phyloP scores from a whole-genome alignment of 2,888 invertebrate species.

The Anticlea derivata region DNA sequence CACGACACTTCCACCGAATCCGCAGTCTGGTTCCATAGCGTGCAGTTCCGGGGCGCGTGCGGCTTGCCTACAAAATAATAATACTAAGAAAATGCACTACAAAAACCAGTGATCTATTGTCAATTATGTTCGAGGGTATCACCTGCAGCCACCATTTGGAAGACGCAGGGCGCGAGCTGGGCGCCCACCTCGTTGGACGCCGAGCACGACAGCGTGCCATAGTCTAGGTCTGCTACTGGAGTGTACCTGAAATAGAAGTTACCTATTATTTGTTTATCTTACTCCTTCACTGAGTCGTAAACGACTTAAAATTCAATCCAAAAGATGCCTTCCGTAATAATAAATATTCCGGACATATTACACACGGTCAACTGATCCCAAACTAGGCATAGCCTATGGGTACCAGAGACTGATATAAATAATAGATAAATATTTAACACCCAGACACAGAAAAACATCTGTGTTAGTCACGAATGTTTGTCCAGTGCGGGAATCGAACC shows the following conservation, averaged over 20 bases:
- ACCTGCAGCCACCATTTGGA: constrained; percentile 96
- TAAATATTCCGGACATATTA: no score
- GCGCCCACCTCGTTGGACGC: constrained; percentile 93
- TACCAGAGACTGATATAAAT: no score
- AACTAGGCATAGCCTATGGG: no score
- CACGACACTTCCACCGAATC: constrained; percentile 93
- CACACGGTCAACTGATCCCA: no score
- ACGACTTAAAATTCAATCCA: no score
- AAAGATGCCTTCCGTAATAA: no score
- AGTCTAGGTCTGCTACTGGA: constrained; percentile 89
- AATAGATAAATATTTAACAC: no score
- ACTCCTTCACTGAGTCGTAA: not conserved
- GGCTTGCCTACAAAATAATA: constrained; percentile 87
- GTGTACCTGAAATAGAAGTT: constrained; percentile 70
- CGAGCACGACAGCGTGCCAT: constrained; percentile 94
- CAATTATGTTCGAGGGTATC: constrained; percentile 45
- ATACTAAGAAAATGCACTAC: not conserved
- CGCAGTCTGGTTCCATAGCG: constrained; percentile 92
- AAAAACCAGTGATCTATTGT: no score
- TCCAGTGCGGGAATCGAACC: no score
- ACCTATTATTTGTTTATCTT: no score
- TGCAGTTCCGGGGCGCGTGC: constrained; percentile 93
- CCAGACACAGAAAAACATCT: no score
- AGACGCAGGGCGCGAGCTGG: constrained; percentile 92
- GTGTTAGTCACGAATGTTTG: no score